A percentile compares a stretch with the other conserved stretches of the same genome.
Conservation (phyloP, 1,140 invertebrate species). For the Drosophila rufa region DNA sequence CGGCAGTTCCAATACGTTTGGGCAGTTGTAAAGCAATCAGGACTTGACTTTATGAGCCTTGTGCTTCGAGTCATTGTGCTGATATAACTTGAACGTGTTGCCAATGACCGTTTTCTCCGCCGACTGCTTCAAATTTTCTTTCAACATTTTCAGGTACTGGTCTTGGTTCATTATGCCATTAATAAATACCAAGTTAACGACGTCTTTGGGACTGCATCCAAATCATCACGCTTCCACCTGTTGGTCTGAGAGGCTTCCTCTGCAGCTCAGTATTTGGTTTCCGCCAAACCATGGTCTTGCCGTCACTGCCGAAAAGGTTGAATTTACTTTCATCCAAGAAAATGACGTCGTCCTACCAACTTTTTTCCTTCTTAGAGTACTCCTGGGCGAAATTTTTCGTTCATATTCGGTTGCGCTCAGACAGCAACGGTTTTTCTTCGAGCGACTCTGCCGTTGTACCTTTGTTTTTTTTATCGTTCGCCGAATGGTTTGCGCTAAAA, state of each 20-base stretch:
- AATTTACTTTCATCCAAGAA: constrained; percentile 16
- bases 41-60: background rate
- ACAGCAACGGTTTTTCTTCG: too few relatives aligned
- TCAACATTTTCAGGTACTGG: too few relatives aligned
- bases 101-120: background rate
- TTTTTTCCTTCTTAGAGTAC: constrained; percentile 1
- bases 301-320: constrained; percentile 14
- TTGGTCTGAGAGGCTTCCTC: constrained; percentile 11
- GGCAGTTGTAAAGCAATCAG: background rate
- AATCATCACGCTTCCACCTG: constrained; percentile 11
- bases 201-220: constrained; percentile 3
- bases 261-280: constrained; percentile 25
- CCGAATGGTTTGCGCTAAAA: too few relatives aligned
- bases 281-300: constrained; percentile 20
- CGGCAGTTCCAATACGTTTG: constrained; percentile 2
- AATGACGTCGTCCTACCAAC: constrained; percentile 16
- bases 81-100: background rate
- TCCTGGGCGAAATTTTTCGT: too few relatives aligned
- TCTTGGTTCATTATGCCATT: too few relatives aligned
- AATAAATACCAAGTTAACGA: too few relatives aligned
- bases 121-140: too few relatives aligned
- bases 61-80: constrained; percentile 6
- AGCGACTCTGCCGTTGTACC: too few relatives aligned
- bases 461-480: too few relatives aligned
- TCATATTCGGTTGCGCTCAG: too few relatives aligned